Base-by-base conservation (phyloP, 2,113 vertebrate genomes). In the Sylvilagus bachmani region DNA sequence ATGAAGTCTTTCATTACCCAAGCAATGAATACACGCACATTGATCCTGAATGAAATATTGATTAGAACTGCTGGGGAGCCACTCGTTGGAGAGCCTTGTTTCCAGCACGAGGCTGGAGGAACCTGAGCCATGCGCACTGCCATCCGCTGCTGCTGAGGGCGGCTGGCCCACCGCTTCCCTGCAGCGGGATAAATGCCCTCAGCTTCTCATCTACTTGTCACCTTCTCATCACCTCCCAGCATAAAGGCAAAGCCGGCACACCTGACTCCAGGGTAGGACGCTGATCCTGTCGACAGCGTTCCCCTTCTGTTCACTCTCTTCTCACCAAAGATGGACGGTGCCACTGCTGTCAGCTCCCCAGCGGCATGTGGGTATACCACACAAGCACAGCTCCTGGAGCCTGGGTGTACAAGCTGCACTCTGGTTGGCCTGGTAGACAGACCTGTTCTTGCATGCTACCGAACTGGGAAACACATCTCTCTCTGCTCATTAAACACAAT, bases 401-500 rank as follows among this genome's bases (percentile, higher is more conserved):
- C 5, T 89, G 89, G 69, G 83, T 81, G 96, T 96, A 97, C 94
- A 96, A 97, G 77, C 81, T 92, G 36, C n/a, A 38, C 77, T 96
- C 94, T 86, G 89, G 97, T 92, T 97, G 97, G 96, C 93, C 96
- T 89, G 91, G 95, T 95, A 97, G 71, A 97, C 38, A 94, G 90
- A 90, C 66, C 86, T 93, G 77, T 83, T 90, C 93, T 95, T 69
- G 29, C 79, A 94, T 82, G 90, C 70, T 11, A 91, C 90, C 93
- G 95, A 93, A 96, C 89, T 91, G 96, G 82, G 64, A 95, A 77
- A 86, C 92, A 81, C 11, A 58, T 77, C 58, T 92, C 70, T 82
- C 70, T 95, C 86, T 82, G 95, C 95, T 96, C 94, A 96, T 78
- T 88, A 94, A 90, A 69, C 78, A 86, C 80, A 12, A 74, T 58